Conservation (phyloP, 37 sponge, comb jelly and placozoan genomes). For the Chondrosia reniformis region DNA sequence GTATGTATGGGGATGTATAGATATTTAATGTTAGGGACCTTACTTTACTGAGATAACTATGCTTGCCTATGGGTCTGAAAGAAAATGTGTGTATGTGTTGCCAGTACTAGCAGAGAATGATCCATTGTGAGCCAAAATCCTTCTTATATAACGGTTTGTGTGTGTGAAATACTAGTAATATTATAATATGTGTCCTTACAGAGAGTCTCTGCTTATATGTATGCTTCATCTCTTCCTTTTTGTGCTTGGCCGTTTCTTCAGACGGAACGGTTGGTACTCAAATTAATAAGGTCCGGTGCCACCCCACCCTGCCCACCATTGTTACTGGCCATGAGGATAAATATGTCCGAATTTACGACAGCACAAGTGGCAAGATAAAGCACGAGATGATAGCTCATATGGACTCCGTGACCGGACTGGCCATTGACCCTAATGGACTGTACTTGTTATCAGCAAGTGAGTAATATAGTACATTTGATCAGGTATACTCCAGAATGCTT, state of each 20-base stretch:
- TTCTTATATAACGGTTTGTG: too few species aligned
- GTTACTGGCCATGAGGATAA: constrained; percentile 93
- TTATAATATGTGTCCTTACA: too few species aligned
- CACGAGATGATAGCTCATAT: constrained; percentile 86
- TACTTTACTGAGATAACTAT: neutral
- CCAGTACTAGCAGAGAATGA: too few species aligned
- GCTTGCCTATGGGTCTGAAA: neutral
- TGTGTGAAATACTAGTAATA: too few species aligned
- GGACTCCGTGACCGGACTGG: constrained; percentile 87
- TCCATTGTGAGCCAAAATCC: too few species aligned
- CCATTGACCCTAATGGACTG: constrained; percentile 92
- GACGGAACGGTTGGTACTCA: constrained; percentile 78
- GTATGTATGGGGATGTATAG: neutral
- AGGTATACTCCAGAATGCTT: too few species aligned
- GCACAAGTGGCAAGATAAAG: constrained; percentile 51
- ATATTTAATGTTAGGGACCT: neutral
- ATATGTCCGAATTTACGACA: constrained; percentile 84
- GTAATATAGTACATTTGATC: constrained; percentile 13
- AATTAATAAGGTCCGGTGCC: constrained; percentile 81
- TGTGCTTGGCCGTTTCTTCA: constrained; percentile 26
- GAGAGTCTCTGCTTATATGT: neutral
- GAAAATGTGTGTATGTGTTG: neutral
- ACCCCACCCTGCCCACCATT: constrained; percentile 83
- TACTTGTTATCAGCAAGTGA: constrained; percentile 89
- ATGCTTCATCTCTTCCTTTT: neutral